Percentiles rank a stretch among this genome's conserved stretches.
Conservation (phyloP, 2,888 invertebrate genomes). For the Agonopterix alstromeriana region DNA sequence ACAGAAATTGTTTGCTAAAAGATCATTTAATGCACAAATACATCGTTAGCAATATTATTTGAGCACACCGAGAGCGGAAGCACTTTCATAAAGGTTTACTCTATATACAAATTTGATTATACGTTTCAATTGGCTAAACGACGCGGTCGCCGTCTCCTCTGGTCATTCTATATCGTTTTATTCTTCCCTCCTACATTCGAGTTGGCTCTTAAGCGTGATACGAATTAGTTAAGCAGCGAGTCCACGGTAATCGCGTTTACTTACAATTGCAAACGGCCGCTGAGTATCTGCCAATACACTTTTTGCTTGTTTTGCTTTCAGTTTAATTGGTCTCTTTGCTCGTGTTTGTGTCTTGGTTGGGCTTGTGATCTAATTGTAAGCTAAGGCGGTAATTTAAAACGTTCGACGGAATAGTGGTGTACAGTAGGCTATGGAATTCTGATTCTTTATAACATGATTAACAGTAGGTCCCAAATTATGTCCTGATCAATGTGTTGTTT, state of each 20-base stretch:
- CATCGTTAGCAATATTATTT: conserved; percentile 57
- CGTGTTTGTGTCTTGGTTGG: background rate
- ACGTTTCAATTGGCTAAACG: conserved; percentile 47
- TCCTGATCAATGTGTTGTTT: too few species aligned
- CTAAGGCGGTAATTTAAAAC: conserved; percentile 27
- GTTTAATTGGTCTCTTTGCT: conserved; percentile 38
- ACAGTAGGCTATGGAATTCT: too few species aligned
- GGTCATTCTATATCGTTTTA: conserved; percentile 38
- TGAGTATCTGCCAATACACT: conserved; percentile 53
- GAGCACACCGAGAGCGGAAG: conserved; percentile 37
- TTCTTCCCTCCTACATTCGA: conserved; percentile 34
- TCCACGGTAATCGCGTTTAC: conserved; percentile 49
- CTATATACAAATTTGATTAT: conserved; percentile 53
- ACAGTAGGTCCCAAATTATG: too few species aligned
- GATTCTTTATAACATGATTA: too few species aligned
- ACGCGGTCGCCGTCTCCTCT: conserved; percentile 22
- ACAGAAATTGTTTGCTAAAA: conserved; percentile 49
- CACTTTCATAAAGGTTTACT: conserved; percentile 43
- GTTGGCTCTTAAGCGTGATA: conserved; percentile 47
- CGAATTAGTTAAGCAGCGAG: conserved; percentile 62
- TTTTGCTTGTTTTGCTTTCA: conserved; percentile 41
- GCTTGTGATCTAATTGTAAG: background rate
- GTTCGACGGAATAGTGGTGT: conserved; percentile 55
- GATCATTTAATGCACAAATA: conserved; percentile 35
- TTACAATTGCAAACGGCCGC: conserved; percentile 61